These are phyloP conservation scores for Trichonephila clavata DNA, from an alignment of 1,140 invertebrate genomes.

Conservation along the genomic window DNA sequence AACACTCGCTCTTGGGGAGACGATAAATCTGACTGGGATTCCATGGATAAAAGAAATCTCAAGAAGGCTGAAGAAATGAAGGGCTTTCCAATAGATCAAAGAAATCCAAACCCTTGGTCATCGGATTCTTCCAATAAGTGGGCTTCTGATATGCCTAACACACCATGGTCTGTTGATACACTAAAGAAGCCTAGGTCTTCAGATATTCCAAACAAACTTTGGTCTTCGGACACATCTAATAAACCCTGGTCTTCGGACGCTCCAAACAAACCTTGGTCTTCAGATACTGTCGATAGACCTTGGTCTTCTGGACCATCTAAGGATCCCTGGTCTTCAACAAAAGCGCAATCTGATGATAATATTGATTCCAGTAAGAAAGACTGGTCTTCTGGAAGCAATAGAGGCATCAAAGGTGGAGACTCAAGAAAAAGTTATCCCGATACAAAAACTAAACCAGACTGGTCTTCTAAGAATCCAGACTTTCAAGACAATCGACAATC, in stretches of 20 bases:
- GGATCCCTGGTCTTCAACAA: neutral
- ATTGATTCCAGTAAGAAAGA: neutral
- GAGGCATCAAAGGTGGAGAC: neutral
- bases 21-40: neutral
- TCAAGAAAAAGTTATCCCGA: neutral
- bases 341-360: neutral
- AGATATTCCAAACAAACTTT: neutral
- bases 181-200: neutral
- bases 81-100: neutral
- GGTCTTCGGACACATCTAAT: neutral
- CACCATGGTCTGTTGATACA: too few species aligned
- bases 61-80: neutral
- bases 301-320: neutral
- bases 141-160: too few species aligned
- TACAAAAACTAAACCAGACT: conserved; percentile 17
- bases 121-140: too few species aligned
- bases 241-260: neutral
- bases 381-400: neutral
- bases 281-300: neutral
- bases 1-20: neutral
- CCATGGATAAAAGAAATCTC: neutral
- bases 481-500: neutral
- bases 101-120: neutral
- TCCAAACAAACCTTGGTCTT: neutral
- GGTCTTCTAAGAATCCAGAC: neutral